Conservation (phyloP, 2,113 vertebrate species). For the Pelmatolapia mariae region DNA sequence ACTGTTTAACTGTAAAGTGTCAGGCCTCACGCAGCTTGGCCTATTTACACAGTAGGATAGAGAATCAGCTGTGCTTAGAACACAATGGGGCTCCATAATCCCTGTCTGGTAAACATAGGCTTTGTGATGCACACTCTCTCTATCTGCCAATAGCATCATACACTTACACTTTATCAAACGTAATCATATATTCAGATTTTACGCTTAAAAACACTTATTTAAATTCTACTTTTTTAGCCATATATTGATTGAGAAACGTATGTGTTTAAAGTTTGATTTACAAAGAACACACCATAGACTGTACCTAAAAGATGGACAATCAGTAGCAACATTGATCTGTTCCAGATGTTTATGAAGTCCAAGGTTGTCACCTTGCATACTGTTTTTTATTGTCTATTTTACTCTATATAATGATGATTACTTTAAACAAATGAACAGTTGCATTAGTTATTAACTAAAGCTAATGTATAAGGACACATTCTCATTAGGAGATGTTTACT, state of each 20-base stretch:
- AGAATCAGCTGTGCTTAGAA: conserved; percentile 50
- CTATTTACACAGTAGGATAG: conserved; percentile 54
- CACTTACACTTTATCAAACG: neutral
- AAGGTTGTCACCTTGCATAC: neutral
- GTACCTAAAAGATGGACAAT: neutral
- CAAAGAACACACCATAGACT: neutral
- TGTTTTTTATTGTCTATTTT: neutral
- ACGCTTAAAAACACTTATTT: neutral
- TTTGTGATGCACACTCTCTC: neutral
- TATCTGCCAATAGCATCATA: neutral
- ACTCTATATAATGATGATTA: neutral
- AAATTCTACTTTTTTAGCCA: accelerated
- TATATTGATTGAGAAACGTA: neutral
- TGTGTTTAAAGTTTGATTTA: neutral
- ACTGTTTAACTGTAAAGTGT: conserved; percentile 14
- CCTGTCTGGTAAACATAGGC: conserved; percentile 56
- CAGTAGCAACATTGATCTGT: neutral
- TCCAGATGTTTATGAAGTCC: neutral
- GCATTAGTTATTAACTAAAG: neutral
- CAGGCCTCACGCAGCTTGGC: conserved; percentile 39
- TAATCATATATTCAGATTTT: neutral
- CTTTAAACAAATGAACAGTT: neutral
- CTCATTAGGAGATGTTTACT: neutral
- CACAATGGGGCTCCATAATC: conserved; percentile 60
- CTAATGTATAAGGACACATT: neutral